Evolutionary conservation across 2,113 vertebrate species (phyloP), one percentile per base, ranked within the genome.

Genomic region (Acrocephalus arundinaceus): DNA sequence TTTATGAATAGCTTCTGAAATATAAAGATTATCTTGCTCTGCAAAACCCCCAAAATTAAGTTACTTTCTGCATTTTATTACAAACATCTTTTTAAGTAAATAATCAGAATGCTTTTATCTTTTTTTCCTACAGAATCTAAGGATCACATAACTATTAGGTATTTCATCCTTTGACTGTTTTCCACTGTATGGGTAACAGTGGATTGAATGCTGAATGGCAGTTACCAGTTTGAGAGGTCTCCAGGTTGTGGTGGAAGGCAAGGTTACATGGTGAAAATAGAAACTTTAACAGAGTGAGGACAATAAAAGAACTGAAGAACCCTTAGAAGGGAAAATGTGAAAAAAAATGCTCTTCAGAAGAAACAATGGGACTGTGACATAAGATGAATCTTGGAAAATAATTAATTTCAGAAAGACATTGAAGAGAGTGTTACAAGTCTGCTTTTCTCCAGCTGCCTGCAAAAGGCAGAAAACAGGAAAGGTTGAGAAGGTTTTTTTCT

Each of bases 1-100:
- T 91, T 98, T 98, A 92, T 99, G 99, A 70, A 98, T 98, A 15
- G 97, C 98, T 89, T 99, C 98, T 28, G 99, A 99, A 97, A 99
- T 97, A 28, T 99, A 99, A 76, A 99, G 97, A 28, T 95, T 97
- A 31, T 98, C 97, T 83, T 98, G 98, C 65, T 97, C 99, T 99
- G 97, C 37, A 90, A 79, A 90, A 67, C 6, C 1, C 23, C n/a
- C 14, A 30, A 83, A 89, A 48, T 33, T 55, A 55, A 70, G 24
- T 31, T 67, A 27, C 71, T 85, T 77, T 68, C 48, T 74, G 37
- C 45, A 71, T 91, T 74, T 37, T 14, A 19, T 28, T 39, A 7
- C 0, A 0, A 82, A 30, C 4, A 21, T 7, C 0, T 41, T 61
- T 43, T 65, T 2, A 13, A 0, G 43, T 35, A 52, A 87, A 37